phyloP scores from a whole-genome alignment of 2,113 vertebrate species.

The Circaetus gallicus region DNA sequence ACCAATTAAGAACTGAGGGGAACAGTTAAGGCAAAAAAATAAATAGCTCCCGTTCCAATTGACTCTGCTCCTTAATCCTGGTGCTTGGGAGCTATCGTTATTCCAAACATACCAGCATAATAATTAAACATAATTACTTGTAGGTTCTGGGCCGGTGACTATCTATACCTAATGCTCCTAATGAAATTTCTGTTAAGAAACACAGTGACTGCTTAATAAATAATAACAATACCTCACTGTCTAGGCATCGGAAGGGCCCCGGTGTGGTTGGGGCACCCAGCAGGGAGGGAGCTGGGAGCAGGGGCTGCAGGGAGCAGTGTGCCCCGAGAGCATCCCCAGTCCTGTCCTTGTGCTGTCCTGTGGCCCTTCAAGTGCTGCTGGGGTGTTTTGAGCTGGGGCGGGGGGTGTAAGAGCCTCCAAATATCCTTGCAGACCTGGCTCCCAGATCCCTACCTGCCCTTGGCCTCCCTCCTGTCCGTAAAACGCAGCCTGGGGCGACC shows the following conservation, averaged over 20 bases:
- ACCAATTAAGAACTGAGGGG: neutral
- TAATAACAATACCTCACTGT: neutral
- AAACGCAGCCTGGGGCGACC: neutral
- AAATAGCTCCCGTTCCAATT: neutral
- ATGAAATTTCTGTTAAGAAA: conserved; percentile 52
- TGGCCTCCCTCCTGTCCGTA: neutral
- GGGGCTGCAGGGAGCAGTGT: neutral
- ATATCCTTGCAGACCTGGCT: neutral
- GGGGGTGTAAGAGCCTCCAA: neutral
- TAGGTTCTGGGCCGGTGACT: conserved; percentile 66
- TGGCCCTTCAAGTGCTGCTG: neutral
- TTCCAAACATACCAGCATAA: conserved; percentile 49
- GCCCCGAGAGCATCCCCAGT: rapidly evolving
- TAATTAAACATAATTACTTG: conserved; percentile 68
- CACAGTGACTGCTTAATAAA: conserved; percentile 14
- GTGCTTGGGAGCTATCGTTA: conserved; percentile 49
- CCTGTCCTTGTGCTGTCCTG: rapidly evolving
- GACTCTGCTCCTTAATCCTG: conserved; percentile 31
- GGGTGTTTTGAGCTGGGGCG: neutral
- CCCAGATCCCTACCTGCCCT: neutral
- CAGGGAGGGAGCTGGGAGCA: neutral
- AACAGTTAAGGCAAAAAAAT: neutral
- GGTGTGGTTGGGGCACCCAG: neutral
- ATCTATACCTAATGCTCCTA: conserved; percentile 36
- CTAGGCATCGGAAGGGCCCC: neutral